Percentiles rank a stretch among this genome's conserved stretches.
phyloP scores from a whole-genome alignment of 2,797 vertebrate genomes.

The Distichodus sexfasciatus region DNA sequence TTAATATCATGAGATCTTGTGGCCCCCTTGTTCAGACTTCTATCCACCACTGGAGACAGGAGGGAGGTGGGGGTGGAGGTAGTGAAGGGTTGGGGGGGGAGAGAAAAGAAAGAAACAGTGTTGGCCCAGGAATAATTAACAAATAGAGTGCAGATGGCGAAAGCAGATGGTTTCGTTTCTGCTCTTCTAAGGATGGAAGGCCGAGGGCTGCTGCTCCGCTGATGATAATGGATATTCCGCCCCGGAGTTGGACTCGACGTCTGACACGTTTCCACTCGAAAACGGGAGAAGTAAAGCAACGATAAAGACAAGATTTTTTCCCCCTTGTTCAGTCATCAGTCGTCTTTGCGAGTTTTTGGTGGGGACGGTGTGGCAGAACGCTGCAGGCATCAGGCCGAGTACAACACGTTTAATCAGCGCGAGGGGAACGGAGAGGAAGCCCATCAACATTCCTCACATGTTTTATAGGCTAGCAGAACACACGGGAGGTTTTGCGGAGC shows the following conservation, averaged over 20 bases:
- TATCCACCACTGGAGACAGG: too few species aligned
- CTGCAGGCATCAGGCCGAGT: not conserved
- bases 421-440: not conserved
- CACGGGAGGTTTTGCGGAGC: not conserved
- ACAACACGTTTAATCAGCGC: not conserved
- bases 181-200: constrained; percentile 60
- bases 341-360: too few species aligned
- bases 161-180: constrained; percentile 79
- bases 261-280: not conserved
- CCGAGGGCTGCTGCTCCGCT: constrained; percentile 63
- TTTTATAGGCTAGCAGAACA: constrained; percentile 20
- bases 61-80: not conserved
- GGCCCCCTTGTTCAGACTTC: too few species aligned
- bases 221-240: constrained; percentile 73
- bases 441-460: constrained; percentile 3
- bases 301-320: too few species aligned
- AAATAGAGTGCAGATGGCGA: constrained; percentile 75
- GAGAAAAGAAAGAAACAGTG: constrained; percentile 50
- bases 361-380: too few species aligned
- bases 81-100: constrained; percentile 16
- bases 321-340: too few species aligned
- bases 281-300: too few species aligned
- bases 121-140: constrained; percentile 68
- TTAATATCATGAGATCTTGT: too few species aligned
- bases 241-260: constrained; percentile 22